Base-by-base conservation (phyloP, 2,888 invertebrate genomes). In the Hydrotaea diabolus region DNA sequence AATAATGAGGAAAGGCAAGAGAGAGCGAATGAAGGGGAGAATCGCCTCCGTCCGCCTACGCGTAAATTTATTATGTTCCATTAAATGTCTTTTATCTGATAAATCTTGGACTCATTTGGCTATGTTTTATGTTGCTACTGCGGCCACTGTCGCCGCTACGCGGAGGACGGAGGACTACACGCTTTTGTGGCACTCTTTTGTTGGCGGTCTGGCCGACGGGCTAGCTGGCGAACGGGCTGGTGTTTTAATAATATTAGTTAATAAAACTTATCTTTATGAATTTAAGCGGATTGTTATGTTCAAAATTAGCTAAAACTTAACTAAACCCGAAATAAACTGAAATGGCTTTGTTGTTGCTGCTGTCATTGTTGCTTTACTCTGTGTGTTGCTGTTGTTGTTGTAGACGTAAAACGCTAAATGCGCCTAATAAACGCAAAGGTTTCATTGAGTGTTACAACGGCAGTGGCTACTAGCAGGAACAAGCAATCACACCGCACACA, bases 261-360 rank as follows among this genome's bases (percentile, higher is more conserved):
- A 77, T 79, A 85, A 85, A 85, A 78, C 76, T 85, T 85, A 85
- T 85, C 84, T 85, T 85, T 85, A 85, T 85, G 78, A 73, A 73
- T 82, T 85, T 85, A 85, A 85, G 84, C 84, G 81, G 84, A 71
- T 85, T 85, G 79, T 77, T 77, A 85, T 76, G 36, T 36, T 64
- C 7, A 55, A 76, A 23, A 53, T 66, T 76, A 36, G 19, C 66
- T 53, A 64, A 21, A 15, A 71, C 55, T 21, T 55, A 72, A 64
- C 31, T 64, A 36, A n/a, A 36, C 64, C 13, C 17, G 26, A 26
- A 59, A 59, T 15, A 26, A 26, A 59, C 3, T 2, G 3, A 11
- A 59, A 59, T 15, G 26, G 26, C 26, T 23, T 23, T 59, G 59
- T 4, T 2, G 1, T 8, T 39, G 39, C 1, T 11, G 13, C 8